Evolutionary conservation across 2,797 vertebrate genomes (phyloP), one percentile per base, ranked within the genome.

Genomic region (Chelon auratus): DNA sequence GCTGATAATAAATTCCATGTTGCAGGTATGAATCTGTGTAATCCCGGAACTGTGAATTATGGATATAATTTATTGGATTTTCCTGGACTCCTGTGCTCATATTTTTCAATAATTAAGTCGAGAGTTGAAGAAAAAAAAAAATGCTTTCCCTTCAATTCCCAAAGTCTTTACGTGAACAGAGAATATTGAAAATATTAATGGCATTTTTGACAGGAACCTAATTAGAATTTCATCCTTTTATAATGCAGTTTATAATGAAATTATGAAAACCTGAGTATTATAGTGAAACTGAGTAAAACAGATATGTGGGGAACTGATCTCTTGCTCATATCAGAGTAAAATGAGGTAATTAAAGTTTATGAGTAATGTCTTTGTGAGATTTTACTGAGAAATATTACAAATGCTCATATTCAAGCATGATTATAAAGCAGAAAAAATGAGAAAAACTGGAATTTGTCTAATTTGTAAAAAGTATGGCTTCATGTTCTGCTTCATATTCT

Each of bases 11-110:
- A 91, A 94, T 94, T 94, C 90, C 85, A 77, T 62, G 67, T 89
- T 88, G 85, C 85, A 87, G 86, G 87, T 89, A 85, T 89, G 86
- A 93, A 92, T 84, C 85, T 89, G 78, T 92, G 83, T 91, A 93
- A 93, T 93, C 91, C 90, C 78, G 77, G 67, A 88, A 91, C 84
- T 89, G 87, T 93, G 90, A 94, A 94, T 95, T 92, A 94, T 94
- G 86, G 74, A 94, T 92, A 75, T 89, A 82, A 90, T 91, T 90
- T 93, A 92, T 94, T 90, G 92, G 85, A 90, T 94, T 91, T 92
- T 90, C 91, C 89, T 80, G 61, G 43, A 74, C 75, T 81, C 52
- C 39, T 82, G 58, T 84, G 70, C 78, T 90, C 79, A 77, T 87
- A 85, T 90, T 89, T 88, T 90, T 91, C 54, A 87, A 87, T 89